Evolutionary conservation across 2,113 vertebrate species (phyloP).

Genomic region (Cavia aperea): DNA sequence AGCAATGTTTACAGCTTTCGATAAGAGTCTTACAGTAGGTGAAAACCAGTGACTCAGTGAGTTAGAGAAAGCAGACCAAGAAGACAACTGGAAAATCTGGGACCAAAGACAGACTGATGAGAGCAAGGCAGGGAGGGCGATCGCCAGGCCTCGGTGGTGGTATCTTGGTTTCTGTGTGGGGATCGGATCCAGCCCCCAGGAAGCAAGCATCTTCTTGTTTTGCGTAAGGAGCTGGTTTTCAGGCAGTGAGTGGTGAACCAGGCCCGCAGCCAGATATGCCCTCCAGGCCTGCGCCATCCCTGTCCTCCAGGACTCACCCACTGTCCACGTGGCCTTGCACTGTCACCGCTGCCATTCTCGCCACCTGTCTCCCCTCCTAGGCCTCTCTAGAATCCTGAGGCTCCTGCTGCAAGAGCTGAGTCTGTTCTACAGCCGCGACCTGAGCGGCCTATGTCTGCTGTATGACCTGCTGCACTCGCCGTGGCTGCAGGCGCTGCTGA

Average conservation of each 20-base stretch:
- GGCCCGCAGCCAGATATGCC: background rate
- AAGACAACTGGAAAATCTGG: background rate
- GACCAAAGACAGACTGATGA: background rate
- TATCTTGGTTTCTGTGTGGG: background rate
- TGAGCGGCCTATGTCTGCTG: conserved; percentile 82
- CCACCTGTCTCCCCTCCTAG: conserved; percentile 62
- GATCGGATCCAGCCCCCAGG: background rate
- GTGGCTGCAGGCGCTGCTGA: conserved; percentile 91
- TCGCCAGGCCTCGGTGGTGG: background rate
- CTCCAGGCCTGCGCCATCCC: background rate
- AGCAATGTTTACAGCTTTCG: background rate
- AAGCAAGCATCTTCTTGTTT: background rate
- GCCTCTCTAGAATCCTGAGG: conserved; percentile 83
- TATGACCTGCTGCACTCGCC: conserved; percentile 84
- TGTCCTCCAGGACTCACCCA: fast-evolving
- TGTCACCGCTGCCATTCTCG: background rate
- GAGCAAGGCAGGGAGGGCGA: background rate
- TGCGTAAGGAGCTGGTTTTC: background rate
- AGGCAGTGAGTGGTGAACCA: background rate
- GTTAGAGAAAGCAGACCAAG: background rate
- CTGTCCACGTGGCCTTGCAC: too few species aligned
- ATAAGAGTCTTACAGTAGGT: conserved; percentile 10
- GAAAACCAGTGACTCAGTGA: background rate
- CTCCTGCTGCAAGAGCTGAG: conserved; percentile 84
- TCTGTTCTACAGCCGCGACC: conserved; percentile 80